Percentiles rank a stretch among this genome's conserved stretches.
These are phyloP conservation scores for Pomacea maculata DNA, from an alignment of 1,140 invertebrate species.

Conservation along the genomic window DNA sequence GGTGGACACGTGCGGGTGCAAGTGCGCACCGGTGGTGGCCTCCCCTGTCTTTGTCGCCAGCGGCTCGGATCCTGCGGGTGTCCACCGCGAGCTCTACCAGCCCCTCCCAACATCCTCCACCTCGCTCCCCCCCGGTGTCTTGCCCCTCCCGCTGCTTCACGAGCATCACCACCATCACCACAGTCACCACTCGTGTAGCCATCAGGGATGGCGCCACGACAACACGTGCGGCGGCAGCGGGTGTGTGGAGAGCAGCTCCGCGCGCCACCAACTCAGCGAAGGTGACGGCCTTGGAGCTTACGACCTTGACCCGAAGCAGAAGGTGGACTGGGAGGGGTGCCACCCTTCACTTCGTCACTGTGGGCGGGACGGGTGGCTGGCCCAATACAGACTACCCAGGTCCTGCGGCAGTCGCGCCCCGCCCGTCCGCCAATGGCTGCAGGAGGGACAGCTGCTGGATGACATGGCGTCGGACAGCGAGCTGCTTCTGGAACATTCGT, in stretches of 20 bases:
- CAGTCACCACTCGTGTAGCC: neutral
- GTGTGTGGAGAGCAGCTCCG: neutral
- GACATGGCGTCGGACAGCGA: constrained; percentile 1
- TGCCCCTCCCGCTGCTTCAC: neutral
- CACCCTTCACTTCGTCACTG: neutral
- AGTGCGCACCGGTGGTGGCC: neutral
- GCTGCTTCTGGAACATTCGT: neutral
- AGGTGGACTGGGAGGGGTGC: neutral
- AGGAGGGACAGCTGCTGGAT: neutral
- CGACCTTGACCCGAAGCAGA: neutral
- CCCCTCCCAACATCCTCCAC: neutral
- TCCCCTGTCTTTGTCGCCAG: neutral
- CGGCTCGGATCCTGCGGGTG: neutral
- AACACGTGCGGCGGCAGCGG: neutral
- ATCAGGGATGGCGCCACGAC: neutral
- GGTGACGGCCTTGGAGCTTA: neutral
- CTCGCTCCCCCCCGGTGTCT: neutral
- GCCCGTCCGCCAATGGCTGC: neutral
- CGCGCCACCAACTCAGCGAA: neutral
- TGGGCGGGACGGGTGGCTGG: constrained; percentile 11
- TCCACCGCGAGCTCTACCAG: neutral
- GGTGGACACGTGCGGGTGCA: neutral
- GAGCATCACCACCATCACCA: constrained; percentile 10
- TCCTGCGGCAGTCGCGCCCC: neutral
- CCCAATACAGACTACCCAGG: constrained; percentile 14